These are phyloP conservation scores for Trididemnum miniatum DNA, from an alignment of 23 tunicate genomes.

Conservation along the genomic window DNA sequence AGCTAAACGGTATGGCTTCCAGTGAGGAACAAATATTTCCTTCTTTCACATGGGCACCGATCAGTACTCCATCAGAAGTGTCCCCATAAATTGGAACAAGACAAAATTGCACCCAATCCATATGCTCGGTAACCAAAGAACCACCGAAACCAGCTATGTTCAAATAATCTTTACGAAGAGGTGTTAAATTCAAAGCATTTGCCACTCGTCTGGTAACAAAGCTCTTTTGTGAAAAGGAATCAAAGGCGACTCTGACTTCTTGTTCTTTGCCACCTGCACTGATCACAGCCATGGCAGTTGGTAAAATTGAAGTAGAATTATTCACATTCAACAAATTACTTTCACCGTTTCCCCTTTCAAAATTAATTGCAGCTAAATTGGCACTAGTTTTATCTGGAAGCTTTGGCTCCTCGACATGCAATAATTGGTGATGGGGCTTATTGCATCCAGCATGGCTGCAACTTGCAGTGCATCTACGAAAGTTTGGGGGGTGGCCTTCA, in stretches of 20 bases:
- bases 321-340: not conserved
- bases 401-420: not conserved
- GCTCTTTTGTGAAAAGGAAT: not conserved
- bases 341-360: not conserved
- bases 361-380: not conserved
- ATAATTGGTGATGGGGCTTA: not conserved
- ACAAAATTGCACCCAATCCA: not conserved
- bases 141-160: not conserved
- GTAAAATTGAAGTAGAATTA: not conserved
- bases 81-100: not conserved
- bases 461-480: not conserved
- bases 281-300: not conserved
- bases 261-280: not conserved
- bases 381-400: not conserved
- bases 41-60: not conserved
- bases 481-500: not conserved
- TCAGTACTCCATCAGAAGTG: not conserved
- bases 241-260: not conserved
- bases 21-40: not conserved
- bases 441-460: not conserved
- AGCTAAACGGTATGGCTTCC: not conserved
- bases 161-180: not conserved
- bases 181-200: not conserved
- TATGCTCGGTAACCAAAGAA: not conserved
- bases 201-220: not conserved